Evolutionary conservation across 2,797 vertebrate species (phyloP), one percentile per base, ranked within the genome.

Genomic region (Cuculus canorus): DNA sequence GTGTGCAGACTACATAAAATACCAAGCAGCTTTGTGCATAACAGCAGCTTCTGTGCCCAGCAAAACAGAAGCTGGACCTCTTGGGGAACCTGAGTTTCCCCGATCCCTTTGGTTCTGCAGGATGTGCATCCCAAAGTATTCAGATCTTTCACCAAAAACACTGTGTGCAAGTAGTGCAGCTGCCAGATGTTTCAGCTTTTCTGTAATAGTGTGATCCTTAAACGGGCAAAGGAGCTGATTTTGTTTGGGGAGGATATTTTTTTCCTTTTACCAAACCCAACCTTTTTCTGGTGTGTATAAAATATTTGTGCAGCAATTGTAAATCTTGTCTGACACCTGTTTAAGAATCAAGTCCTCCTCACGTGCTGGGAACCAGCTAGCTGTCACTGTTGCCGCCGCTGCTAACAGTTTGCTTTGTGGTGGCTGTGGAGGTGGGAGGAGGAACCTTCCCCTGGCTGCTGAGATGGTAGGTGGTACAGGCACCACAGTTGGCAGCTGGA

Each of bases 261-360:
- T 33, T 70, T 69, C 35, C 59, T 65, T 52, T 68, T 23, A 32
- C 28, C 16, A 32, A 87, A 41, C 19, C 25, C 33, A 39, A 17
- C n/a, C 54, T 10, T 59, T 5, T 54, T 35, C 14, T 35, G 7
- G 18, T 0, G 2, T 2, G 0, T 50, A 0, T 14, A 4, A 72
- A 57, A 30, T 25, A 21, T 5, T 64, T 41, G 23, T 57, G 19
- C 28, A 0, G 3, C 0, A 0, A 17, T 13, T 63, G 35, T 27
- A 43, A 64, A 37, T 63, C 57, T 52, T 7, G 4, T 19, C 39
- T 54, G 47, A 32, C 27, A 2, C 2, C 47, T 28, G 4, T 7
- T 81, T 60, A 8, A 59, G 41, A 79, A 30, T 11, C 4, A 5
- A 19, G 23, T 9, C 50, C 16, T 48, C 13, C 45, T 78, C 37